phyloP scores from a whole-genome alignment of 2,888 invertebrate genomes.

The Mythimna ferrago region DNA sequence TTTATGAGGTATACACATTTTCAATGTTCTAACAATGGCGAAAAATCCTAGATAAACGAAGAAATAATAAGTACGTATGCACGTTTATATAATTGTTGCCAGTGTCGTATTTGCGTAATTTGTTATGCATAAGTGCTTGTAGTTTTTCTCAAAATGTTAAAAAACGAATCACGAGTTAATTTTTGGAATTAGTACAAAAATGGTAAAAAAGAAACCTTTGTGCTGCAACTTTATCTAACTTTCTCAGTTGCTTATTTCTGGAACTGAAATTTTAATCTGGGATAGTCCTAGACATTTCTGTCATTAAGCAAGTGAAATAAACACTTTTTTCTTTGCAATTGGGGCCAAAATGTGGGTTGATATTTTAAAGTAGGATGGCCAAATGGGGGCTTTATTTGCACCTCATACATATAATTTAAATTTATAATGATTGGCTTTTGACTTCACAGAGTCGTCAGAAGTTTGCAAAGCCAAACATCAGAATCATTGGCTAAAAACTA shows the following conservation, averaged over 20 bases:
- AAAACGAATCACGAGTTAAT: neutral
- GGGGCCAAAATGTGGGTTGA: neutral
- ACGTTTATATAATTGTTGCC: slow-evolving; percentile 27
- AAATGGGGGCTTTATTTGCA: neutral
- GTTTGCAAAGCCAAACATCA: neutral
- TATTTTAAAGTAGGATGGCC: neutral
- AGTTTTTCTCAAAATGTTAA: neutral
- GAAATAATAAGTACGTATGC: slow-evolving; percentile 3
- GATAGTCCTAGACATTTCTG: neutral
- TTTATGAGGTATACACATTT: neutral
- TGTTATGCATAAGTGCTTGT: neutral
- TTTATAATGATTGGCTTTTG: neutral
- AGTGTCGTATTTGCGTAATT: slow-evolving; percentile 28
- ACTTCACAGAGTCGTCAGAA: neutral
- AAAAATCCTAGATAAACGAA: neutral
- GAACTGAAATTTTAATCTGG: neutral
- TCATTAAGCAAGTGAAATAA: neutral
- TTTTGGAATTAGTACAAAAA: neutral
- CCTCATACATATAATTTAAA: neutral
- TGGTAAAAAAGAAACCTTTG: neutral
- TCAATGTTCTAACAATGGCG: neutral
- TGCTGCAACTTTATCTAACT: neutral
- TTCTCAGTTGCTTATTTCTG: neutral
- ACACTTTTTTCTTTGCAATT: neutral
- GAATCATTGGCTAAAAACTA: neutral